Conservation (phyloP, 1,140 invertebrate species). For the Atopsyche davidsoni region DNA sequence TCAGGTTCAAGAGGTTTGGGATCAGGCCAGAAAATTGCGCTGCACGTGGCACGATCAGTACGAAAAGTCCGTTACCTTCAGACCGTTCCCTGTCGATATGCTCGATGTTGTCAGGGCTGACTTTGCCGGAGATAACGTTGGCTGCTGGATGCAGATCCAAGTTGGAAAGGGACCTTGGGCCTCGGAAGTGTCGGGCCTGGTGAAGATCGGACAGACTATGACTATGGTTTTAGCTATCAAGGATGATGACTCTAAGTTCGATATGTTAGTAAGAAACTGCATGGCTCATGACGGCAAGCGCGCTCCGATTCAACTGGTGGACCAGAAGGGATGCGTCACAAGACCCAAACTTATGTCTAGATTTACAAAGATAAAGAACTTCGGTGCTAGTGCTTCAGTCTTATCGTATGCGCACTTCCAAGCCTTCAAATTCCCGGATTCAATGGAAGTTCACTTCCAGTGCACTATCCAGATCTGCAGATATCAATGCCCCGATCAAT, state of each 20-base stretch:
- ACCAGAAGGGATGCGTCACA: slow-evolving; percentile 87
- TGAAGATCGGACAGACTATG: slow-evolving; percentile 95
- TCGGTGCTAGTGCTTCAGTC: slow-evolving; percentile 85
- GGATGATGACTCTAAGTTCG: slow-evolving; percentile 92
- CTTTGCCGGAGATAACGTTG: slow-evolving; percentile 91
- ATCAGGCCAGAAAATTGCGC: slow-evolving; percentile 84
- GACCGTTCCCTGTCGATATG: slow-evolving; percentile 94
- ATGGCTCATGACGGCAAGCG: slow-evolving; percentile 91
- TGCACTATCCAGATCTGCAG: slow-evolving; percentile 93
- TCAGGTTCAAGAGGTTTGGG: slow-evolving; percentile 94
- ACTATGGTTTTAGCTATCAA: slow-evolving; percentile 95
- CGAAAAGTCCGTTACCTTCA: slow-evolving; percentile 90
- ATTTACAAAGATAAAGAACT: slow-evolving; percentile 94
- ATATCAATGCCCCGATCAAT: slow-evolving; percentile 88
- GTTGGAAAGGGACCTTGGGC: slow-evolving; percentile 95
- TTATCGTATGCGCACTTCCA: slow-evolving; percentile 90
- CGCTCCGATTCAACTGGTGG: slow-evolving; percentile 90
- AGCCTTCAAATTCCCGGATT: slow-evolving; percentile 94
- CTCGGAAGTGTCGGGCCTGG: slow-evolving; percentile 87
- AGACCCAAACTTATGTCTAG: slow-evolving; percentile 88
- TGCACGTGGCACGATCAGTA: slow-evolving; percentile 96
- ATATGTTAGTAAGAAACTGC: slow-evolving; percentile 91
- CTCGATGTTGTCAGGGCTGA: slow-evolving; percentile 87
- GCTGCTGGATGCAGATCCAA: slow-evolving; percentile 93
- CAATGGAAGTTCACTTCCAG: slow-evolving; percentile 95